These are phyloP conservation scores for Anolis sagrei DNA, from an alignment of 2,113 vertebrate genomes.

Conservation along the genomic window DNA sequence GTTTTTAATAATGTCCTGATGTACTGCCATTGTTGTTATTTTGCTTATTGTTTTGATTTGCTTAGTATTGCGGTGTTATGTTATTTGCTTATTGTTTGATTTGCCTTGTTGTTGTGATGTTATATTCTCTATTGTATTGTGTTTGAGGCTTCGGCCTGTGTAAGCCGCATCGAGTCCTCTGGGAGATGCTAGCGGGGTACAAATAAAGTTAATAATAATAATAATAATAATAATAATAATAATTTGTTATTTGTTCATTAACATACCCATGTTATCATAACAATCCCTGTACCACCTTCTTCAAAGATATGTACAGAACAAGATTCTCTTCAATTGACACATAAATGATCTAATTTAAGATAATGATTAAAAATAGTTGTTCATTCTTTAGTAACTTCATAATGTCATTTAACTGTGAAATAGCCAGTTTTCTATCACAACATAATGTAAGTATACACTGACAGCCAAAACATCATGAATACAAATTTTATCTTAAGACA, in stretches of 20 bases:
- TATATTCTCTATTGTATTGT: too few species aligned
- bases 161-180: too few species aligned
- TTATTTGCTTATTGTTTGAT: too few species aligned
- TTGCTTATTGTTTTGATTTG: too few species aligned
- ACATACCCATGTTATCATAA: conserved; percentile 20
- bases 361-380: neutral
- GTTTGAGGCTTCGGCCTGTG: too few species aligned
- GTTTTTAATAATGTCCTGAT: too few species aligned
- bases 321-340: conserved; percentile 7
- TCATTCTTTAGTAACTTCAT: neutral
- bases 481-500: neutral
- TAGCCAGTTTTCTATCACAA: neutral
- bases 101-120: too few species aligned
- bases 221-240: too few species aligned
- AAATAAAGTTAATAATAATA: too few species aligned
- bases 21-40: too few species aligned
- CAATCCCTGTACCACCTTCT: conserved; percentile 32
- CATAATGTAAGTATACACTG: neutral
- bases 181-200: too few species aligned
- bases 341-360: conserved; percentile 5
- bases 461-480: neutral
- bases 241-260: conserved; percentile 40
- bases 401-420: neutral
- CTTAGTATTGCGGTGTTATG: too few species aligned
- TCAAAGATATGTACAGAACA: neutral